These are phyloP conservation scores for Nomada ruficornis DNA, from an alignment of 2,888 invertebrate species.

Conservation along the genomic window DNA sequence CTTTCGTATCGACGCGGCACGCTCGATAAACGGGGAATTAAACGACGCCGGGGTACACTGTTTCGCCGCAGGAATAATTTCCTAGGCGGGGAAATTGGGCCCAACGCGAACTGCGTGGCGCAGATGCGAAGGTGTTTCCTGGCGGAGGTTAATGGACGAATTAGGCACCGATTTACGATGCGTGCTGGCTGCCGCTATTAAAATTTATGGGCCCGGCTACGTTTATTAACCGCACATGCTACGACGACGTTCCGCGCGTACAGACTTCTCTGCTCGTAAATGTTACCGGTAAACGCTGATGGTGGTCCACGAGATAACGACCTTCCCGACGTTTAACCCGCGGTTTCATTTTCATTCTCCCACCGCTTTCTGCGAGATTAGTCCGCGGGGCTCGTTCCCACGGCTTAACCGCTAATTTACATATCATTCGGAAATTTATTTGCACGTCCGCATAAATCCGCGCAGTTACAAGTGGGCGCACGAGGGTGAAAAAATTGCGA, in stretches of 20 bases:
- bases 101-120: neutral
- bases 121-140: constrained; percentile 24
- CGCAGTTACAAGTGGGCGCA: too few species aligned
- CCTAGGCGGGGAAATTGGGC: too few species aligned
- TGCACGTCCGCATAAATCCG: too few species aligned
- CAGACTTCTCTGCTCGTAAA: constrained; percentile 35
- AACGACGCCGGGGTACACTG: too few species aligned
- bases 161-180: constrained; percentile 55
- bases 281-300: constrained; percentile 19
- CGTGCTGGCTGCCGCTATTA: constrained; percentile 27
- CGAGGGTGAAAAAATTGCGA: neutral
- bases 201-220: constrained; percentile 42
- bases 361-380: neutral
- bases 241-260: neutral
- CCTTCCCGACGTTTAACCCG: constrained; percentile 20
- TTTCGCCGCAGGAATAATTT: too few species aligned
- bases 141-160: constrained; percentile 53
- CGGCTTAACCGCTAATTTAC: neutral
- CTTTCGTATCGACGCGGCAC: too few species aligned
- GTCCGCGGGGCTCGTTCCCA: neutral
- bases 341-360: constrained; percentile 15
- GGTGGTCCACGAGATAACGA: constrained; percentile 7
- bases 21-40: too few species aligned
- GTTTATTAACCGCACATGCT: constrained; percentile 42
- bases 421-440: neutral